Percentiles rank a stretch among this genome's conserved stretches.
Evolutionary conservation across 2,888 invertebrate genomes (phyloP).

Genomic region (Drosophila niveifrons): DNA sequence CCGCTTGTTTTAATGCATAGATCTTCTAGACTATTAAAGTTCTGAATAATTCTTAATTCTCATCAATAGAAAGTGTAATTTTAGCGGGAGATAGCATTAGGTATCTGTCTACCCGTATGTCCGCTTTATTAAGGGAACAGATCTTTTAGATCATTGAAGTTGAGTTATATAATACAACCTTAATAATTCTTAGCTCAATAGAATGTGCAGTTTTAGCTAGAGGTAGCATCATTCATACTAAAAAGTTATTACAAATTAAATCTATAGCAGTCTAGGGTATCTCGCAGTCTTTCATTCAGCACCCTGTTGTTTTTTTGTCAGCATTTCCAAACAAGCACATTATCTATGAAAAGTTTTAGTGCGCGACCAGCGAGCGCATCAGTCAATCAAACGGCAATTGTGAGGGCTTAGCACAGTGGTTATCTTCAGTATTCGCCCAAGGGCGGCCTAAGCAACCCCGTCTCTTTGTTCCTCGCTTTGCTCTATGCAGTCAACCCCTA

Average conservation of each 20-base stretch:
- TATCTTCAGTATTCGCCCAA: slow-evolving; percentile 17
- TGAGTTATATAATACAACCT: no score
- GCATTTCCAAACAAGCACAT: slow-evolving; percentile 41
- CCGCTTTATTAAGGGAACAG: no score
- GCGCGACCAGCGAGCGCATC: slow-evolving; percentile 58
- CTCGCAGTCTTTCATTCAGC: not conserved
- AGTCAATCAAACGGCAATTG: slow-evolving; percentile 84
- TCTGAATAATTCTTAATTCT: no score
- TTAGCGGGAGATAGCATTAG: no score
- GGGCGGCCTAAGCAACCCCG: slow-evolving; percentile 34
- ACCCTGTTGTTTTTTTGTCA: slow-evolving; percentile 28
- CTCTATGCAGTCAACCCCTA: slow-evolving; percentile 30
- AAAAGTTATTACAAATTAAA: not conserved
- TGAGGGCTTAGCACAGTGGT: slow-evolving; percentile 71
- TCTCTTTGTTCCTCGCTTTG: slow-evolving; percentile 7
- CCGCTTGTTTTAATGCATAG: no score
- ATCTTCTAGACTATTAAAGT: no score
- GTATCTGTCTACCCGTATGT: no score
- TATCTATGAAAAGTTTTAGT: slow-evolving; percentile 15
- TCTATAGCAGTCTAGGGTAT: not conserved
- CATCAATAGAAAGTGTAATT: no score
- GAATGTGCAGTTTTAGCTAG: no score
- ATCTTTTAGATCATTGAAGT: no score
- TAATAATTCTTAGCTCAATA: no score
- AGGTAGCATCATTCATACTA: no score